These are phyloP conservation scores for Plagodis pulveraria DNA, from an alignment of 2,888 invertebrate genomes.

Conservation along the genomic window DNA sequence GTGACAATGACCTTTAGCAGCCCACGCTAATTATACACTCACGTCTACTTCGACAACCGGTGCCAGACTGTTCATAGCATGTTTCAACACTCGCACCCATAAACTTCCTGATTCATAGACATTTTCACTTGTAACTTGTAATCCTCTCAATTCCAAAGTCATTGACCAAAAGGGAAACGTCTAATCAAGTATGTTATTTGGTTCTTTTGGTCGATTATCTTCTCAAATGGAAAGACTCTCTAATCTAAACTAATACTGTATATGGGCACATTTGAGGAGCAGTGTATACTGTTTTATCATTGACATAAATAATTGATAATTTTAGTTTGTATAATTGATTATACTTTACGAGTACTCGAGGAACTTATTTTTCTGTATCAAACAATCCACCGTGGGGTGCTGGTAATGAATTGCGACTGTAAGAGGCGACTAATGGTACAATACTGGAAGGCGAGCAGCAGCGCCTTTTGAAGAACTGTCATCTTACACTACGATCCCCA, in stretches of 20 bases:
- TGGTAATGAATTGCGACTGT: no score
- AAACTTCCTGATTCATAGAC: constrained; percentile 47
- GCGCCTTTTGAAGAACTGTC: no score
- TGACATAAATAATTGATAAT: no score
- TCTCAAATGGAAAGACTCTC: background rate
- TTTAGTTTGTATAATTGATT: no score
- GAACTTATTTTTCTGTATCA: no score
- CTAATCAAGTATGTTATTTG: background rate
- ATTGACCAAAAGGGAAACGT: constrained; percentile 3
- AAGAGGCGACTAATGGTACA: no score
- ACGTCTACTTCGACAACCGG: constrained; percentile 62
- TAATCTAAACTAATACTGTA: background rate
- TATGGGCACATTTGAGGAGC: no score
- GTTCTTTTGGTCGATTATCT: background rate
- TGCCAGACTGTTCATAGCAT: constrained; percentile 67
- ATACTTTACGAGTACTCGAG: no score
- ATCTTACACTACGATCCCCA: no score
- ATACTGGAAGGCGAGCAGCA: no score
- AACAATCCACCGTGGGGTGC: no score
- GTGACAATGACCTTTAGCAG: constrained; percentile 82
- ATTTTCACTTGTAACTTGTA: constrained; percentile 34
- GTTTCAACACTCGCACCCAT: constrained; percentile 50
- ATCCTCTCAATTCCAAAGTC: constrained; percentile 26
- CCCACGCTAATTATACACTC: constrained; percentile 82
- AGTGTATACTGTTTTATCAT: no score